Evolutionary conservation across 2,888 invertebrate species (phyloP).

Genomic region (Dendrolimus houi): DNA sequence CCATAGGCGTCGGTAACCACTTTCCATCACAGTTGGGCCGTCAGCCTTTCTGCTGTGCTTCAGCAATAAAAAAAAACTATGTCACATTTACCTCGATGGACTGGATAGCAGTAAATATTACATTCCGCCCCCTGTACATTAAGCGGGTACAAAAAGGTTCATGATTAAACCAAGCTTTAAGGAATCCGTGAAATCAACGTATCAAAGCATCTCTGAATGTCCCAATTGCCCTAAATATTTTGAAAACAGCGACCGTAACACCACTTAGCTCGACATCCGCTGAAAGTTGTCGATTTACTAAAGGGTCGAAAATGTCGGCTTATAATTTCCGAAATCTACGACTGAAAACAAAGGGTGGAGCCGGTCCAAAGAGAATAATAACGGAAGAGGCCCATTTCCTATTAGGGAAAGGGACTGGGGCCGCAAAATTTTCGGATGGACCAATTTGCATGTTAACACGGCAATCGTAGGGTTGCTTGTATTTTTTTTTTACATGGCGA

Average conservation of each 20-base stretch:
- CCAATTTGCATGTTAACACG: slow-evolving; percentile 68
- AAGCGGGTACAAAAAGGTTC: no score
- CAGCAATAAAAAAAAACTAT: no score
- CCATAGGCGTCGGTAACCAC: no score
- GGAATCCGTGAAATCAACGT: no score
- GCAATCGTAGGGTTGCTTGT: slow-evolving; percentile 7
- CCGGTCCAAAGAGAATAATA: slow-evolving; percentile 43
- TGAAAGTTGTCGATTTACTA: slow-evolving; percentile 34
- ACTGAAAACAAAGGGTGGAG: slow-evolving; percentile 44
- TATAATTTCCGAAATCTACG: slow-evolving; percentile 48
- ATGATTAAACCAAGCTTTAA: no score
- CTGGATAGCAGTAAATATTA: no score
- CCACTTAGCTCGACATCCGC: neutral
- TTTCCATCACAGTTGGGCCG: no score
- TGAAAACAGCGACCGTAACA: slow-evolving; percentile 17
- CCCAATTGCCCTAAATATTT: slow-evolving; percentile 4
- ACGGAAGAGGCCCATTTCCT: slow-evolving; percentile 62
- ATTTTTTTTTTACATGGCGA: neutral
- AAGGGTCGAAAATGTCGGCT: slow-evolving; percentile 18
- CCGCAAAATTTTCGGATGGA: slow-evolving; percentile 51
- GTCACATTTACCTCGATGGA: no score
- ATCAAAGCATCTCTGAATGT: neutral
- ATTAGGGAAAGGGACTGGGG: slow-evolving; percentile 40
- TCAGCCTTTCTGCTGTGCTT: no score
- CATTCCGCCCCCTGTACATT: no score